phyloP scores from a whole-genome alignment of 2,113 vertebrate genomes.

The Tretioscincus oriximinensis region DNA sequence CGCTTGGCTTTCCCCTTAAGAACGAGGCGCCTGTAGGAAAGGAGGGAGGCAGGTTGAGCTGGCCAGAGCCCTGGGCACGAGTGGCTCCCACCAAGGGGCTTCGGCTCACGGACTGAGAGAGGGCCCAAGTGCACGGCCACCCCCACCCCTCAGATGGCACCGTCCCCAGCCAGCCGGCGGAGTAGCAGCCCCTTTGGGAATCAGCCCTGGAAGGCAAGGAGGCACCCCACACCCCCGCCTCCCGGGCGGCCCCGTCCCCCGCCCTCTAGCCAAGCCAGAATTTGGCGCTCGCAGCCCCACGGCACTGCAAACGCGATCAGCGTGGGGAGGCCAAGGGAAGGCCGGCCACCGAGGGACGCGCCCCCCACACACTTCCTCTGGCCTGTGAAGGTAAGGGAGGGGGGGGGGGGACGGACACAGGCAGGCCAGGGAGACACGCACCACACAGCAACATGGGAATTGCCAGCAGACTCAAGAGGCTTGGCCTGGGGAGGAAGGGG shows the following conservation, averaged over 20 bases:
- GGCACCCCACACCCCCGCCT: not conserved
- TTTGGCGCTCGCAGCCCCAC: not conserved
- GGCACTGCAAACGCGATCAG: conserved; percentile 17
- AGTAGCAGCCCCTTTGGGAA: not conserved
- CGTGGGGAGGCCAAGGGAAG: not conserved
- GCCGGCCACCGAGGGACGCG: not conserved
- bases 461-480: not conserved
- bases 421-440: not conserved
- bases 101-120: no score
- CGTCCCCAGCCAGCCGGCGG: no score
- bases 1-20: no score
- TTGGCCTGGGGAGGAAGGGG: not conserved
- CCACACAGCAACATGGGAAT: not conserved
- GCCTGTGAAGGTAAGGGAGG: not conserved
- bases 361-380: not conserved
- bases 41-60: no score
- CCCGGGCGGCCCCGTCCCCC: not conserved
- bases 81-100: no score
- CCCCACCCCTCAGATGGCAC: no score
- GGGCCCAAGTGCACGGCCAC: no score
- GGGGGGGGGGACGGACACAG: not conserved
- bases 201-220: no score
- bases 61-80: no score
- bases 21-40: no score
- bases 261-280: not conserved